Percentiles rank a stretch among this genome's conserved stretches.
Evolutionary conservation across 1,140 invertebrate genomes (phyloP).

Genomic region (Hycleus cichorii): DNA sequence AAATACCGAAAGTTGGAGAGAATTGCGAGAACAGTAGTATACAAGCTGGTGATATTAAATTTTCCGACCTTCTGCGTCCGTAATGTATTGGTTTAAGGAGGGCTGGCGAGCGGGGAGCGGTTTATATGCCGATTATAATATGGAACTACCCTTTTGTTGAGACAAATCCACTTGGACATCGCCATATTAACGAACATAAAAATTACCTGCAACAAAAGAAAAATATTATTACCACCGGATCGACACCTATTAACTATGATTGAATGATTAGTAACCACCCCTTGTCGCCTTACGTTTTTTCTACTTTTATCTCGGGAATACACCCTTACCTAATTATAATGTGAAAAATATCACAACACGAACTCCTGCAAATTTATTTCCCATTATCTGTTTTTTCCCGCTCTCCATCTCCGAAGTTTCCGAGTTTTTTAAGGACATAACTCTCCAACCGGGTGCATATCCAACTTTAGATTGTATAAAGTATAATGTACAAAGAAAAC

Average conservation of each 20-base stretch:
- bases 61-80: slow-evolving; percentile 38
- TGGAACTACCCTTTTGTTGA: slow-evolving; percentile 14
- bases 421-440: slow-evolving; percentile 38
- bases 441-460: slow-evolving; percentile 39
- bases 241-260: too few species aligned
- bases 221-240: too few species aligned
- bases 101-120: slow-evolving; percentile 30
- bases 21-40: slow-evolving; percentile 33
- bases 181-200: too few species aligned
- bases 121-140: slow-evolving; percentile 31
- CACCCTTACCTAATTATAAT: slow-evolving; percentile 34
- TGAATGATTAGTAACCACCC: too few species aligned
- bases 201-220: too few species aligned
- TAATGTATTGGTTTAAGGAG: slow-evolving; percentile 34
- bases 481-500: slow-evolving; percentile 44
- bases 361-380: slow-evolving; percentile 40
- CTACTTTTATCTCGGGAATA: background rate
- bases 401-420: slow-evolving; percentile 38
- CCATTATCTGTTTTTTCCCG: slow-evolving; percentile 42
- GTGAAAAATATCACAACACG: slow-evolving; percentile 37
- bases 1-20: slow-evolving; percentile 36
- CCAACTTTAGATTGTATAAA: slow-evolving; percentile 44
- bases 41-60: slow-evolving; percentile 41
- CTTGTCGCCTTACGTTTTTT: too few species aligned
- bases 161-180: too few species aligned